These are phyloP conservation scores for Macquaria ambigua DNA, from an alignment of 2,113 vertebrate genomes.

Conservation along the genomic window DNA sequence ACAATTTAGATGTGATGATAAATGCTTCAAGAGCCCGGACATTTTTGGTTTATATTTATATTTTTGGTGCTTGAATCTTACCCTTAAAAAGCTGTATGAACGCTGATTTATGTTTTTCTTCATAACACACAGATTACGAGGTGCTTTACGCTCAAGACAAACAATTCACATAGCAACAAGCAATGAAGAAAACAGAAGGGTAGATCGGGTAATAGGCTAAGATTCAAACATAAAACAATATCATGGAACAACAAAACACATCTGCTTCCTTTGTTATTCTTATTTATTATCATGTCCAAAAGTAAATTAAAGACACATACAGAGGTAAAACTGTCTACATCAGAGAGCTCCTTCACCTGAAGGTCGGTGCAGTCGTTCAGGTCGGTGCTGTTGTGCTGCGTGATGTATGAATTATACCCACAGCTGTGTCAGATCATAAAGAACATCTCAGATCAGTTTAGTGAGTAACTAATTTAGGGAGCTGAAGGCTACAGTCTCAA, in stretches of 20 bases:
- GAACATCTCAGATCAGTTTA: slow-evolving; percentile 72
- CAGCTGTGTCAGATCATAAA: slow-evolving; percentile 63
- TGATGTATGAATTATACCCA: slow-evolving; percentile 64
- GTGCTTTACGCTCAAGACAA: neutral
- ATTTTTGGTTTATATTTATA: too few relatives aligned
- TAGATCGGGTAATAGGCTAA: neutral
- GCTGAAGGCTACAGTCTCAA: slow-evolving; percentile 60
- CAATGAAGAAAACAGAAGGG: neutral
- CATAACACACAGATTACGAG: neutral
- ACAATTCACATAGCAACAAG: neutral
- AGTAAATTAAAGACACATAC: neutral
- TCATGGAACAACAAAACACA: neutral
- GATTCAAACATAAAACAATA: neutral
- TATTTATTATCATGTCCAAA: neutral
- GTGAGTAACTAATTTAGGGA: slow-evolving; percentile 66
- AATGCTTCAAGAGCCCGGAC: too few relatives aligned
- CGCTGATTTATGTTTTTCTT: neutral
- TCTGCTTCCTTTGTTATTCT: neutral
- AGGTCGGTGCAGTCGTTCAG: slow-evolving; percentile 29
- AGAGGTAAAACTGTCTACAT: slow-evolving; percentile 7
- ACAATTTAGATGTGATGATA: too few relatives aligned
- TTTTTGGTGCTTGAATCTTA: too few relatives aligned
- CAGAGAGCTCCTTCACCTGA: slow-evolving; percentile 43
- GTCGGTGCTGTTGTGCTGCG: slow-evolving; percentile 3
- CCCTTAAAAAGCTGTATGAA: too few relatives aligned